Evolutionary conservation across 1,140 invertebrate species (phyloP).

Genomic region (Drosophila athabasca): DNA sequence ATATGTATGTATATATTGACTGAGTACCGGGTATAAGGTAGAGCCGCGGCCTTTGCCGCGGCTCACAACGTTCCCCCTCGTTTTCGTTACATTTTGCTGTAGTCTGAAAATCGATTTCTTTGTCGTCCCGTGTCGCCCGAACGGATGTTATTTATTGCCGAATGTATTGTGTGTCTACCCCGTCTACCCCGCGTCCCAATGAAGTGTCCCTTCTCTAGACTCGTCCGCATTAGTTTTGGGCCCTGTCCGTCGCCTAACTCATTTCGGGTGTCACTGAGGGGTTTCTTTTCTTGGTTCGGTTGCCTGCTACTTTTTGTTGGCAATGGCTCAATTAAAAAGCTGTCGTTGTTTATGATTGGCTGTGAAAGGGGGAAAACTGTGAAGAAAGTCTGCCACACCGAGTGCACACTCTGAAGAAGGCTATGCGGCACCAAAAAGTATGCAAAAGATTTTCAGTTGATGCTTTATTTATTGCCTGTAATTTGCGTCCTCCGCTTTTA

Average conservation of each 20-base stretch:
- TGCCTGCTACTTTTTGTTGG: too few relatives aligned
- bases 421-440: conserved; percentile 51
- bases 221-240: conserved; percentile 1
- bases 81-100: conserved; percentile 37
- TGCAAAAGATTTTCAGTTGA: conserved; percentile 70
- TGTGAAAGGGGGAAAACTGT: neutral
- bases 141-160: conserved; percentile 56
- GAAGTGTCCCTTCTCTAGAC: too few relatives aligned
- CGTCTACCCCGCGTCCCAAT: too few relatives aligned
- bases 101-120: conserved; percentile 54
- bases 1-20: too few relatives aligned
- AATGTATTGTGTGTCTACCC: conserved; percentile 27
- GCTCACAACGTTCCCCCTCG: too few relatives aligned
- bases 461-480: conserved; percentile 74
- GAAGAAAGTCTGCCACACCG: neutral
- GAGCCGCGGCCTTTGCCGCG: too few relatives aligned
- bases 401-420: conserved; percentile 13
- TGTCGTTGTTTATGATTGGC: conserved; percentile 38
- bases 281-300: neutral
- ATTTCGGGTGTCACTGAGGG: too few relatives aligned
- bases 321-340: conserved; percentile 40
- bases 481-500: conserved; percentile 62
- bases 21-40: too few relatives aligned
- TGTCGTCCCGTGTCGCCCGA: conserved; percentile 42
- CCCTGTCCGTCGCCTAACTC: neutral